phyloP scores from a whole-genome alignment of 35 echinoderm and acorn worm genomes.

The Stichopus chloronotus region DNA sequence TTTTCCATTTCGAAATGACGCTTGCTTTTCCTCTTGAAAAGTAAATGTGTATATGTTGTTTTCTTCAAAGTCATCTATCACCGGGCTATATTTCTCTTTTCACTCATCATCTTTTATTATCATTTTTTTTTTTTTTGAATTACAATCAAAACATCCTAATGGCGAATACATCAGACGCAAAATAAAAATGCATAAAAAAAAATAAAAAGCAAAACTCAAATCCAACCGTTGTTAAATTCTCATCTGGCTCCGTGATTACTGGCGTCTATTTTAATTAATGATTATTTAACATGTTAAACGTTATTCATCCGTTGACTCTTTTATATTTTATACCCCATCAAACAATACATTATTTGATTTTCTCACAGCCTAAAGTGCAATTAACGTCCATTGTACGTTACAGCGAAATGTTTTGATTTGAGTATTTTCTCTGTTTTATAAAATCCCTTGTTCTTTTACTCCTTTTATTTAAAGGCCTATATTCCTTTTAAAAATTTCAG shows the following conservation, averaged over 20 bases:
- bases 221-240: conserved; percentile 29
- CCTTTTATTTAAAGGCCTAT: neutral
- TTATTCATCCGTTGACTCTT: neutral
- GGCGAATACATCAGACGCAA: neutral
- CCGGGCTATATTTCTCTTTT: neutral
- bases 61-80: neutral
- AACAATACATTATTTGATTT: neutral
- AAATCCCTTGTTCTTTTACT: neutral
- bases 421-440: neutral
- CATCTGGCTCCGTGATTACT: conserved; percentile 19
- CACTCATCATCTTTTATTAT: neutral
- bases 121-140: neutral
- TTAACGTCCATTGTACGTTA: neutral
- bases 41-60: no score
- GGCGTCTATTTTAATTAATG: conserved; percentile 1
- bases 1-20: neutral
- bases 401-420: neutral
- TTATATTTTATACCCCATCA: neutral
- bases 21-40: no score
- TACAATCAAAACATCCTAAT: neutral
- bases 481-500: neutral
- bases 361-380: neutral
- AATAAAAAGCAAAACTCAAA: conserved; percentile 40
- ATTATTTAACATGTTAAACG: neutral
- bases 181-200: neutral